Evolutionary conservation across 2,797 vertebrate genomes (phyloP).

Genomic region (Limnodromus scolopaceus): DNA sequence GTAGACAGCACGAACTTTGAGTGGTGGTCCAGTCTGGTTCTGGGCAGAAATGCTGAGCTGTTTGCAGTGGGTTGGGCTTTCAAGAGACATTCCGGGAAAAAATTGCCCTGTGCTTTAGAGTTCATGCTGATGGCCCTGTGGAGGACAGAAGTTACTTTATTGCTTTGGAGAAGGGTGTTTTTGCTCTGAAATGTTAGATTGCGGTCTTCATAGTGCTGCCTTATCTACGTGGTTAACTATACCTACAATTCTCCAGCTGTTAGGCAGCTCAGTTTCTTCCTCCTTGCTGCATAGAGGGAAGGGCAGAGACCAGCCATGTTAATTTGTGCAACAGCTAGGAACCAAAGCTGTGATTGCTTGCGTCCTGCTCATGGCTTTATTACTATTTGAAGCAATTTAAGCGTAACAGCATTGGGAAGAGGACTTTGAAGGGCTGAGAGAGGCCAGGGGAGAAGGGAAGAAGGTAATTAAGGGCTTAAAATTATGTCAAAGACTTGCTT

Average conservation of each 20-base stretch:
- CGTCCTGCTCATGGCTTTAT: neutral
- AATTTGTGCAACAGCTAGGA: neutral
- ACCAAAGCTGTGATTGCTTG: neutral
- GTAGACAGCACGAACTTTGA: neutral
- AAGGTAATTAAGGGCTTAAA: conserved; percentile 11
- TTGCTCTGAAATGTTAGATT: neutral
- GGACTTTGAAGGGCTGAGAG: neutral
- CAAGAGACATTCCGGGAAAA: neutral
- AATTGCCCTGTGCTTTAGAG: neutral
- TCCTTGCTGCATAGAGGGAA: neutral
- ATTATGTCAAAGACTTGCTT: neutral
- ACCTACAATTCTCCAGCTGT: neutral
- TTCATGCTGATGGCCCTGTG: neutral
- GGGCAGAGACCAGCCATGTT: neutral
- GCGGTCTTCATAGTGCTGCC: neutral
- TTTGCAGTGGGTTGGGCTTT: neutral
- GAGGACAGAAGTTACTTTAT: neutral
- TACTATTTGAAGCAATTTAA: neutral
- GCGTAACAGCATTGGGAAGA: neutral
- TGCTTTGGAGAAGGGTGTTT: neutral
- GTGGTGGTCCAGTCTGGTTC: neutral
- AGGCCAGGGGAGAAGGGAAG: neutral
- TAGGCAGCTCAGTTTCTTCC: neutral
- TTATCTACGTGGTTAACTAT: neutral
- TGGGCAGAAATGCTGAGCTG: neutral